Percentiles rank a stretch among this genome's conserved stretches.
phyloP scores from a whole-genome alignment of 1,140 invertebrate genomes.

The Atopsyche davidsoni region DNA sequence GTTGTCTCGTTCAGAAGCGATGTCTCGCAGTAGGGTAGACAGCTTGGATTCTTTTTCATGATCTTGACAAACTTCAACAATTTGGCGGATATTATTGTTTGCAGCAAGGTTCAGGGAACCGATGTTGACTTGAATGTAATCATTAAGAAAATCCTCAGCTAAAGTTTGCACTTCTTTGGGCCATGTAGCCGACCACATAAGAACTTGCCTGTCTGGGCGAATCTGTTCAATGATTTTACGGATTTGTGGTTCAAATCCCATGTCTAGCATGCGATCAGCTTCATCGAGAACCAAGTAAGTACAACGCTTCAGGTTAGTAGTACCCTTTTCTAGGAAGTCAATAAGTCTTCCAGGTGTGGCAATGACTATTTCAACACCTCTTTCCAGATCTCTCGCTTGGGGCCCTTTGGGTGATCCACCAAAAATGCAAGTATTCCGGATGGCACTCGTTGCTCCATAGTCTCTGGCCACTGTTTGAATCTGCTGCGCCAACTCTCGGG shows the following conservation, averaged over 20 bases:
- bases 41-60: conserved; percentile 81
- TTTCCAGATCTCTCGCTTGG: conserved; percentile 86
- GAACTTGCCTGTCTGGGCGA: conserved; percentile 85
- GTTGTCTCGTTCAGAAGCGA: conserved; percentile 77
- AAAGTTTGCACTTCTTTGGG: conserved; percentile 93
- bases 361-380: conserved; percentile 88
- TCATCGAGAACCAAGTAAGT: conserved; percentile 97
- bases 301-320: conserved; percentile 83
- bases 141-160: conserved; percentile 89
- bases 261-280: conserved; percentile 83
- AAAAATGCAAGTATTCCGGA: conserved; percentile 93
- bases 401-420: conserved; percentile 94
- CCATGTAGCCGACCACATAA: conserved; percentile 99
- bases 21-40: conserved; percentile 76
- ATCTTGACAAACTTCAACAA: conserved; percentile 91
- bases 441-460: conserved; percentile 75
- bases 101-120: conserved; percentile 89
- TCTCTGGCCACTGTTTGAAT: conserved; percentile 92
- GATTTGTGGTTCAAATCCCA: conserved; percentile 99
- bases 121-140: conserved; percentile 90
- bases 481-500: conserved; percentile 94
- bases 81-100: conserved; percentile 97
- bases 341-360: conserved; percentile 96
- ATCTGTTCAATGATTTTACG: conserved; percentile 97
- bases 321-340: conserved; percentile 91